Base-by-base conservation (phyloP, 2,113 vertebrate species). In the Microtus oregoni region DNA sequence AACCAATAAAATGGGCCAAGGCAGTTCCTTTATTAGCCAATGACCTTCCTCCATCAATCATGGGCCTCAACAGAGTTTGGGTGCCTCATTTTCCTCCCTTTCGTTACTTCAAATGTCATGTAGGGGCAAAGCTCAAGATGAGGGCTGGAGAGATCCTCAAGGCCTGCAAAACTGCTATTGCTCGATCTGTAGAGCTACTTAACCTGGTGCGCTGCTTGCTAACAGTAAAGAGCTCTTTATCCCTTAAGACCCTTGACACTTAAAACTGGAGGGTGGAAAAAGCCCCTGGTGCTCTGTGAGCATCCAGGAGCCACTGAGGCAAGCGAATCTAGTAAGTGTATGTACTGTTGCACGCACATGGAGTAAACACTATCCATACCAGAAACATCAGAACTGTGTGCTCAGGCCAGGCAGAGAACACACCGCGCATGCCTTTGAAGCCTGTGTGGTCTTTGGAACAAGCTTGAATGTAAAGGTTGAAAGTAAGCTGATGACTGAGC, bases 401-500 rank as follows among this genome's bases (percentile, higher is more conserved):
- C 12, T 13, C 17, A 22, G 87, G 9, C 22, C 85, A 24, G 8
- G 65, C 8, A 10, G 1, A 5, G 12, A 61, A 17, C 50, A 52
- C 5, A 3, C 19, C 2, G 15, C 67, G 75, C 44, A 58, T 52
- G 20, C 2, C 10, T 88, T 88, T 67, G 13, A 79, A 22, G 22
- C 2, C 52, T 50, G 17, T 47, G 17, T 67, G 24, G 52, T n/a
- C 41, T n/a, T 73, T 22, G 22, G 65, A 79, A 15, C 26, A 26
- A 26, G 67, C 47, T 79, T 73, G 38, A 82, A 65, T 47, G 52
- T 90, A 75, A 86, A 55, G 61, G 91, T 22, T 90, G 73, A 65
- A 78, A 83, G 70, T 28, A 38, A 55, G 70, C 68, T 9, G 35
- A 0, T 12, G 41, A 8, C 13, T 72, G 76, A 35, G 86, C 81